A percentile compares a stretch with the other conserved stretches of the same genome.
Conservation (phyloP, 35 echinoderm and acorn worm species). For the Ptychodera flava region DNA sequence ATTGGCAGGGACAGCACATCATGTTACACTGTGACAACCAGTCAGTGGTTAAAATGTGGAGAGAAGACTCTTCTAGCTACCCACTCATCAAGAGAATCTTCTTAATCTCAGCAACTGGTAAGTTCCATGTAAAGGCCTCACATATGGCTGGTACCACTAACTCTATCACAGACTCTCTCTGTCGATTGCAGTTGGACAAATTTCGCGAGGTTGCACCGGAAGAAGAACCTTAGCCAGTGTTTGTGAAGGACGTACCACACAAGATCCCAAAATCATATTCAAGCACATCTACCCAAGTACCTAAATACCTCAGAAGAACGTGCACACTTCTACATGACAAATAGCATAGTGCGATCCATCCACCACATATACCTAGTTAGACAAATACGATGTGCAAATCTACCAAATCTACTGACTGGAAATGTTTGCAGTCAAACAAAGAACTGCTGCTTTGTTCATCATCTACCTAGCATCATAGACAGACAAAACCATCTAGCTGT, state of each 20-base stretch:
- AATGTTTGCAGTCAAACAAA: background rate
- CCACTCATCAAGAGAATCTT: background rate
- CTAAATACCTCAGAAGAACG: too few species aligned
- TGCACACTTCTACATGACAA: too few species aligned
- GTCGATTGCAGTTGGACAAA: too few species aligned
- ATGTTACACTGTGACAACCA: background rate
- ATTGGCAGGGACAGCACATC: background rate
- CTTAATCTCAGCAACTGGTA: background rate
- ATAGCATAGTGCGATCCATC: background rate
- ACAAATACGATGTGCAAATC: too few species aligned
- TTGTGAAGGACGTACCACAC: too few species aligned
- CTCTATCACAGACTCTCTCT: too few species aligned
- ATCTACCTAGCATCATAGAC: background rate
- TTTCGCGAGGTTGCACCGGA: too few species aligned
- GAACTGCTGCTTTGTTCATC: background rate
- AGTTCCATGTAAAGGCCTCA: too few species aligned
- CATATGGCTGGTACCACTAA: too few species aligned
- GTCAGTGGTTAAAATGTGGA: background rate
- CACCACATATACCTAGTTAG: background rate
- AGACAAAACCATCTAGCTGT: background rate
- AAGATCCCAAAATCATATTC: too few species aligned
- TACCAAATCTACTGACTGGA: background rate
- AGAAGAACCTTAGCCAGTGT: too few species aligned
- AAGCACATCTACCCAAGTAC: too few species aligned
- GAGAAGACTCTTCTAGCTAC: background rate